A percentile compares a stretch with the other conserved stretches of the same genome.
Conservation (phyloP, 1,140 invertebrate species). For the Agrypnia vestita region DNA sequence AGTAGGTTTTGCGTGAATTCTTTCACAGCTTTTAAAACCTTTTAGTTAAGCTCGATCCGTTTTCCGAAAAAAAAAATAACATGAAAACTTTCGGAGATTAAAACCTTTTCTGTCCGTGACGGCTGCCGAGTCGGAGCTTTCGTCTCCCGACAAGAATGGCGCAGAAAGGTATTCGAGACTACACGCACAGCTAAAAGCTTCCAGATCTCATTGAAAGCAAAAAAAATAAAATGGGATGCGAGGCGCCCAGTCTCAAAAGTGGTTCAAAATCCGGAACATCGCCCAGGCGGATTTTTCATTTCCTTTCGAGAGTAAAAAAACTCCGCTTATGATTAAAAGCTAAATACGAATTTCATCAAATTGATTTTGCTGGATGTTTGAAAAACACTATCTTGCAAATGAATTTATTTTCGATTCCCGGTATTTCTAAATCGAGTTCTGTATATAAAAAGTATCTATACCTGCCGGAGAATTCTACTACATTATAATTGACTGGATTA, state of each 20-base stretch:
- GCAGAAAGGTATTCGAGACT: slow-evolving; percentile 8
- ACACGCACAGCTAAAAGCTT: neutral
- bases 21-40: neutral
- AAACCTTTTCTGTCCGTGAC: neutral
- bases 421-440: too few species aligned
- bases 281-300: neutral
- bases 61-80: too few species aligned
- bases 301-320: neutral
- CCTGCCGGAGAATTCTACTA: too few species aligned
- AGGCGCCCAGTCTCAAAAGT: neutral
- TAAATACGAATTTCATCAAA: too few species aligned
- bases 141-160: slow-evolving; percentile 6
- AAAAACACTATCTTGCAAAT: too few species aligned
- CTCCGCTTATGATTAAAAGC: too few species aligned
- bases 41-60: neutral
- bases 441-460: too few species aligned
- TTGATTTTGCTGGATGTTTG: too few species aligned
- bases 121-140: slow-evolving; percentile 4
- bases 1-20: too few species aligned
- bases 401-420: too few species aligned
- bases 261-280: neutral
- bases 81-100: slow-evolving; percentile 9
- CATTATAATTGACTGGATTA: too few species aligned
- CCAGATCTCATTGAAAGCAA: neutral
- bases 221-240: too few species aligned